These are phyloP conservation scores for Pluvialis apricaria DNA, from an alignment of 2,113 vertebrate species.

Conservation along the genomic window DNA sequence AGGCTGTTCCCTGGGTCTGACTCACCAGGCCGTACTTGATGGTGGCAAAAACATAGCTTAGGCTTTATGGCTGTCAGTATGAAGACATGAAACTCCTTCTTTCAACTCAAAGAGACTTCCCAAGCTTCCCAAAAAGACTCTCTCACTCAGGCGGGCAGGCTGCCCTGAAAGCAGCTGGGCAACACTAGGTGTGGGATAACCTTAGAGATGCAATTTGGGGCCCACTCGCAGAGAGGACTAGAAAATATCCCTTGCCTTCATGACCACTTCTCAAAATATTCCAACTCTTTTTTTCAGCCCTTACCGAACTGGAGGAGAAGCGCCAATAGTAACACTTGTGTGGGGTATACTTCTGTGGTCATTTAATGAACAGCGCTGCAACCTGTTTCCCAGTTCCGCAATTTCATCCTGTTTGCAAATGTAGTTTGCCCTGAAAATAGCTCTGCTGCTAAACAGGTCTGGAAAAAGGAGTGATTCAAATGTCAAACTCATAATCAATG, in stretches of 20 bases:
- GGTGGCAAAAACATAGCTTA: background rate
- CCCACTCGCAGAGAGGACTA: background rate
- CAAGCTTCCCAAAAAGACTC: background rate
- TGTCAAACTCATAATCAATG: background rate
- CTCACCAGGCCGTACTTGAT: rapidly evolving
- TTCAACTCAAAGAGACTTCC: background rate
- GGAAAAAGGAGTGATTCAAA: background rate
- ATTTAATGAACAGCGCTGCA: background rate
- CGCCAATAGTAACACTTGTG: too few species aligned
- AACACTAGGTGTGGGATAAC: background rate
- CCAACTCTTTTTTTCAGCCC: background rate
- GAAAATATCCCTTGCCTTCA: background rate
- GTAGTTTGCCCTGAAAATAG: background rate
- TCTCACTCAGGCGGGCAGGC: too few species aligned
- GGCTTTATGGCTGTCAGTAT: rapidly evolving
- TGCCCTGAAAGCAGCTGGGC: background rate
- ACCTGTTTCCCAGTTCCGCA: rapidly evolving
- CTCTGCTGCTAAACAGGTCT: background rate
- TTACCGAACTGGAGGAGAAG: background rate
- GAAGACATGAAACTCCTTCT: background rate
- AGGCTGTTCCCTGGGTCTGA: background rate
- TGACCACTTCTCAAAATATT: background rate
- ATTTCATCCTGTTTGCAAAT: background rate
- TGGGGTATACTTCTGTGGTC: background rate
- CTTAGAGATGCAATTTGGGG: too few species aligned